Evolutionary conservation across 2,888 invertebrate species (phyloP).

Genomic region (Phalangium opilio): DNA sequence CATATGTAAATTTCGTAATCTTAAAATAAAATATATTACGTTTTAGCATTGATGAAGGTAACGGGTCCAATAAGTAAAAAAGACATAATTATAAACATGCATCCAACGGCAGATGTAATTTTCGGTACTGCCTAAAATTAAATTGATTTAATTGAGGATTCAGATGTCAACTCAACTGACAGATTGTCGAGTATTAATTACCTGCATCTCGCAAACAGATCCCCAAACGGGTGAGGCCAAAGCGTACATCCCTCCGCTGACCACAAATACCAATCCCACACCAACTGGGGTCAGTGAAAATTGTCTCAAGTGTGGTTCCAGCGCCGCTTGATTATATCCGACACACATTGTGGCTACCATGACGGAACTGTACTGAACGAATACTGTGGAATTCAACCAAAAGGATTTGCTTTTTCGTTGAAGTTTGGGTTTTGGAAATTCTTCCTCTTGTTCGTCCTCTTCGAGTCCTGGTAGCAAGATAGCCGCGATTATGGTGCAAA

Average conservation of each 20-base stretch:
- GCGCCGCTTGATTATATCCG: too few relatives aligned
- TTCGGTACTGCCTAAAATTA: background rate
- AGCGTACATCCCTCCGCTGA: conserved; percentile 66
- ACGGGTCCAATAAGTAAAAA: conserved; percentile 57
- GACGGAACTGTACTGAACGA: too few relatives aligned
- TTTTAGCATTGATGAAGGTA: conserved; percentile 49
- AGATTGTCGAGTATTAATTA: conserved; percentile 4
- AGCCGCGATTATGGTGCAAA: too few relatives aligned
- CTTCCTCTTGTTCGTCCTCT: too few relatives aligned
- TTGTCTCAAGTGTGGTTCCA: conserved; percentile 26
- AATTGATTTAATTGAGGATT: too few relatives aligned
- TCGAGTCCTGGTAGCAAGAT: too few relatives aligned
- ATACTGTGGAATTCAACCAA: too few relatives aligned
- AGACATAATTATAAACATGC: conserved; percentile 25
- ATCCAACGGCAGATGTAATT: conserved; percentile 23
- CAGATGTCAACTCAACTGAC: too few relatives aligned
- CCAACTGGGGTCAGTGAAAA: conserved; percentile 52
- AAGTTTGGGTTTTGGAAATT: too few relatives aligned
- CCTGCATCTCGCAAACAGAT: conserved; percentile 53
- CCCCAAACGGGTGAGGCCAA: conserved; percentile 63
- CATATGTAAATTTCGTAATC: too few relatives aligned
- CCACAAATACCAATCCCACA: conserved; percentile 64
- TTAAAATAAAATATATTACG: conserved; percentile 33
- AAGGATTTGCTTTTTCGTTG: too few relatives aligned
- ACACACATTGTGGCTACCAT: too few relatives aligned